Percentiles rank a stretch among this genome's conserved stretches.
Evolutionary conservation across 1,140 invertebrate species (phyloP).

Genomic region (Eriocheir sinensis): DNA sequence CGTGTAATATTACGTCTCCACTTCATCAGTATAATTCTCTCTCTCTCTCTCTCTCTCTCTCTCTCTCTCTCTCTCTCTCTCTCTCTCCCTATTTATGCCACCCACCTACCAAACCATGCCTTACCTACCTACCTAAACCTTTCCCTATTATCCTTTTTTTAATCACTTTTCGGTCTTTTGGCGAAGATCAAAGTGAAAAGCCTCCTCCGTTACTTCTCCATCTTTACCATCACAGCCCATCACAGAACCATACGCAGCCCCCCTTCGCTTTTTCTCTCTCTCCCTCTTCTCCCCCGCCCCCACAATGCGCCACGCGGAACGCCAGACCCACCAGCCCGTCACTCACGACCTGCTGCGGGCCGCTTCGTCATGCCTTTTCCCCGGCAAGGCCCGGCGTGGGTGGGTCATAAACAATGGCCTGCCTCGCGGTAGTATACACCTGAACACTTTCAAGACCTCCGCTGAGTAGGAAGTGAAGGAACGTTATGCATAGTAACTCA

Average conservation of each 20-base stretch:
- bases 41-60: no score
- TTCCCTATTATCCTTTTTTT: no score
- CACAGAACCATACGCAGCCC: no score
- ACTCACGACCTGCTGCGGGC: constrained; percentile 1
- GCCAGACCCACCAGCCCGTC: not conserved
- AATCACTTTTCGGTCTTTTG: no score
- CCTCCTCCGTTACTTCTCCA: no score
- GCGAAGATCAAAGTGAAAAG: no score
- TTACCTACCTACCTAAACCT: no score
- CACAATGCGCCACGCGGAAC: not conserved
- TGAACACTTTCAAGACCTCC: not conserved
- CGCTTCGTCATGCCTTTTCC: not conserved
- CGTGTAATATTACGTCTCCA: no score
- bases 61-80: not conserved
- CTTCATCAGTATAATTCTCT: no score
- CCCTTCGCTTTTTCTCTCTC: no score
- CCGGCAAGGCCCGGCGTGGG: not conserved
- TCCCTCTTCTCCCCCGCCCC: not conserved
- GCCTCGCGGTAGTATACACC: not conserved
- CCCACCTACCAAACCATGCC: no score
- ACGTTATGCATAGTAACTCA: not conserved
- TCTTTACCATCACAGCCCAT: no score
- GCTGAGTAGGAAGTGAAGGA: not conserved
- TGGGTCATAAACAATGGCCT: not conserved
- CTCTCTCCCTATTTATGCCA: not conserved